phyloP scores from a whole-genome alignment of 2,113 vertebrate genomes.

The Peromyscus leucopus region DNA sequence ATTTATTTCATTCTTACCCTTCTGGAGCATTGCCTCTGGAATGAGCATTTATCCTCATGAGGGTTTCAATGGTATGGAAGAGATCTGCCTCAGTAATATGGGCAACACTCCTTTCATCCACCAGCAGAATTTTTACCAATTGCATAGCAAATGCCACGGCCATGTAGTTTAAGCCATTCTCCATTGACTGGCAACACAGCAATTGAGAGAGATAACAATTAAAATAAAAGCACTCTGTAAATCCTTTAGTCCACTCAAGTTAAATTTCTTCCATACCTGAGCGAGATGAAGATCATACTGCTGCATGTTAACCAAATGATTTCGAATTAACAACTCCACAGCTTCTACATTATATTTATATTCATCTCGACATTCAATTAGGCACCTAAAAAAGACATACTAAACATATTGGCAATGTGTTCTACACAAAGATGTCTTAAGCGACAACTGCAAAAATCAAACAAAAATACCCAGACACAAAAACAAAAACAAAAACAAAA shows the following conservation, averaged over 20 bases:
- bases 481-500: too few species aligned
- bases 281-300: constrained; percentile 98
- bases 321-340: constrained; percentile 97
- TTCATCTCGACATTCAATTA: constrained; percentile 98
- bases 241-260: background rate
- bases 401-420: background rate
- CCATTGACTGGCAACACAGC: constrained; percentile 93
- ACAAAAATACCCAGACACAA: background rate
- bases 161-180: constrained; percentile 99
- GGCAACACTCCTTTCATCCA: constrained; percentile 97
- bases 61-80: constrained; percentile 98
- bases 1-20: constrained; percentile 90
- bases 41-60: constrained; percentile 99
- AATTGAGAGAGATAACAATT: constrained; percentile 63
- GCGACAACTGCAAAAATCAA: constrained; percentile 39
- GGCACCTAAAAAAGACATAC: constrained; percentile 90
- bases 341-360: constrained; percentile 99
- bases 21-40: constrained; percentile 98
- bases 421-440: constrained; percentile 30
- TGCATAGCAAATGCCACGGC: constrained; percentile 99
- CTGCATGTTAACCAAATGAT: constrained; percentile 99
- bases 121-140: constrained; percentile 96
- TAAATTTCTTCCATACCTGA: constrained; percentile 92
- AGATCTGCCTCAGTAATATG: constrained; percentile 98
- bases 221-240: background rate